phyloP scores from a whole-genome alignment of 2,113 vertebrate species.

The Tachuris rubrigastra region DNA sequence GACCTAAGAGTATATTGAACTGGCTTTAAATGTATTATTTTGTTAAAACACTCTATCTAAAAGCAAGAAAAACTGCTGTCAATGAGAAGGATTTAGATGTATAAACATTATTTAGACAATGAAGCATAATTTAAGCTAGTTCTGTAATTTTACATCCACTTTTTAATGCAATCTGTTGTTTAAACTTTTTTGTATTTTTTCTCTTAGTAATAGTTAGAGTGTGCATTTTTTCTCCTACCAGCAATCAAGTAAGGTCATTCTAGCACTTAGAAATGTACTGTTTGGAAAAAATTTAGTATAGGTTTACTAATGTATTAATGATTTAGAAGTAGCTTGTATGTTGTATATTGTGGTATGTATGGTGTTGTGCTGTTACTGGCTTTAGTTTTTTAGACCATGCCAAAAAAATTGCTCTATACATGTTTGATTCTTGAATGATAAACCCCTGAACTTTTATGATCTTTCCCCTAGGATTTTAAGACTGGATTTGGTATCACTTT shows the following conservation, averaged over 20 bases:
- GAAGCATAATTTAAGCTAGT: background rate
- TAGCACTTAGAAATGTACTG: background rate
- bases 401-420: background rate
- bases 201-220: background rate
- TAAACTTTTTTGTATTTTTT: background rate
- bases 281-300: background rate
- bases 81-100: background rate
- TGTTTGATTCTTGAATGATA: background rate
- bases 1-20: background rate
- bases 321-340: background rate
- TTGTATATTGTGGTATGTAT: no score
- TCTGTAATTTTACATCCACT: background rate
- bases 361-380: background rate
- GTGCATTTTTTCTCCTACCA: background rate
- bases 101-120: background rate
- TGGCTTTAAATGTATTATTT: background rate
- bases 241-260: background rate
- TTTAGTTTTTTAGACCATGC: background rate
- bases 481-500: constrained; percentile 86
- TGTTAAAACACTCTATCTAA: background rate
- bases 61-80: background rate
- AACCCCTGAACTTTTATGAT: background rate
- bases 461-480: constrained; percentile 84
- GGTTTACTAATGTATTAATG: background rate
- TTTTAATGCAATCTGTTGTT: background rate